Evolutionary conservation across 2,797 vertebrate genomes (phyloP).

Genomic region (Leuciscus waleckii): DNA sequence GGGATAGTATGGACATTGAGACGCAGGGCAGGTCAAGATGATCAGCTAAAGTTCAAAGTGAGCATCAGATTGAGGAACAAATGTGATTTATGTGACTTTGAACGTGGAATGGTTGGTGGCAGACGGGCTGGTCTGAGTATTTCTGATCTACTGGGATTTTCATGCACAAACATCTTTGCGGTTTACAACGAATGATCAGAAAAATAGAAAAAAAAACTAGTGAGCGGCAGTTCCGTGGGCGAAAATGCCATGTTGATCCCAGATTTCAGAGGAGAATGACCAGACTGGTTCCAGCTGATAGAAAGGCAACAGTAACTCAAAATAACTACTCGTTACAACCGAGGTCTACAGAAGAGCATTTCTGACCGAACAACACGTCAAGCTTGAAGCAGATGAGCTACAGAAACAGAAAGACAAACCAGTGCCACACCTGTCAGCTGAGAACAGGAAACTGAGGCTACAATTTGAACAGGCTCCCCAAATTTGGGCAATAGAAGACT

Average conservation of each 20-base stretch:
- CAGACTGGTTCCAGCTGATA: conserved; percentile 29
- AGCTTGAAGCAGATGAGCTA: background rate
- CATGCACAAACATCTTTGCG: background rate
- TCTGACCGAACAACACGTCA: background rate
- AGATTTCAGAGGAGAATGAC: conserved; percentile 43
- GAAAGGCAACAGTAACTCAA: background rate
- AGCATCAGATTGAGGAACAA: background rate
- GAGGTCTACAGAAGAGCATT: background rate
- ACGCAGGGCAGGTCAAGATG: background rate
- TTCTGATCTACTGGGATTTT: background rate
- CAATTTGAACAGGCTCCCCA: background rate
- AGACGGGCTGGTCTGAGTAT: background rate
- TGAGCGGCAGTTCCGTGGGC: conserved; percentile 14
- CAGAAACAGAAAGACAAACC: background rate
- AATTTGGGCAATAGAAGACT: background rate
- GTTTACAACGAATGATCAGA: background rate
- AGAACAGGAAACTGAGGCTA: background rate
- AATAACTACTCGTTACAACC: background rate
- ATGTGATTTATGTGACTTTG: background rate
- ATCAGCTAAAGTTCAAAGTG: background rate
- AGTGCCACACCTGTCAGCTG: background rate
- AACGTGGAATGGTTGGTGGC: background rate
- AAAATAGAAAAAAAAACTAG: background rate
- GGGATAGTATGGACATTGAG: no score
- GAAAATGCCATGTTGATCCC: conserved; percentile 39